Evolutionary conservation across 2,113 vertebrate genomes (phyloP), one percentile per base, ranked within the genome.

Genomic region (Lates calcarifer): DNA sequence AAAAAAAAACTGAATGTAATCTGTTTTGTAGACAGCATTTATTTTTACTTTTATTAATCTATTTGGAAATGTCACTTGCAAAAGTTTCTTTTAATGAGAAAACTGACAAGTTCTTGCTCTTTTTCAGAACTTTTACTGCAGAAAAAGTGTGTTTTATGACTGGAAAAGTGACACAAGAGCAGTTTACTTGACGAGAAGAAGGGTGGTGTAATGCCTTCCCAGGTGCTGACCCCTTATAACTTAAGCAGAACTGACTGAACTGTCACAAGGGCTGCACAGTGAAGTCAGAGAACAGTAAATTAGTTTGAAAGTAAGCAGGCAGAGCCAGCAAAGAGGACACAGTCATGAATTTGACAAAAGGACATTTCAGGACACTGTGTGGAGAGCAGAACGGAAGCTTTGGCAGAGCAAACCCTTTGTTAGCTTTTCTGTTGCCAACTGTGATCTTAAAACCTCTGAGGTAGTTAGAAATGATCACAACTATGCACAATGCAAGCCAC

Each of bases 371-470:
- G 61, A 84, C 66, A 76, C 63, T 58, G 29, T 24, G 45, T 33
- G 14, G 17, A 60, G 41, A 73, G 63, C 58, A 81, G 35, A 29
- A 49, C 29, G 57, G 56, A 73, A 33, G 76, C 35, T 61, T 62
- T 87, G 81, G 74, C 71, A 77, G 22, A 14, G 39, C 17, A 68
- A 82, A 70, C 31, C 58, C 11, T 56, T 71, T 82, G 61, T 82
- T 83, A 56, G 22, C 37, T 31, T 35, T 77, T 69, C n/a, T 65
- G 41, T 73, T 70, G 35, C 61, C 60, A 75, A 39, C 1, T 79
- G 60, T 65, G 69, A 83, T 78, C 58, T 64, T 57, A 14, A 78
- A 87, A 83, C 80, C 47, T 78, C 60, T 51, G 55, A 61, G 35
- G 60, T 56, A 43, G 60, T 60, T 67, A 43, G 53, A 70, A 77